These are phyloP conservation scores for Aphodius sticticus DNA, from an alignment of 2,888 invertebrate genomes.

Conservation along the genomic window DNA sequence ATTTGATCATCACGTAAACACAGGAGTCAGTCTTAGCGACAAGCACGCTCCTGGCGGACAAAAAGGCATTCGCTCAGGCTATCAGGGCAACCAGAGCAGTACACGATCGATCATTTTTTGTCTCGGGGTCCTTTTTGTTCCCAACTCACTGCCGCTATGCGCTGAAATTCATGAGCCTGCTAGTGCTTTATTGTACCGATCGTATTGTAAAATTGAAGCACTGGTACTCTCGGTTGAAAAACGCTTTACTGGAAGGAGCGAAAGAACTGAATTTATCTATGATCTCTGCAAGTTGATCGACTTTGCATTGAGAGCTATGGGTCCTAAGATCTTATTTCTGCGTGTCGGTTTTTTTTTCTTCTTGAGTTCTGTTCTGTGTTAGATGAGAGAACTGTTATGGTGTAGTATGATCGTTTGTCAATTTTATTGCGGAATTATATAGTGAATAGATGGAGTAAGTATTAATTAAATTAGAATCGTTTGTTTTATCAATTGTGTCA, in stretches of 20 bases:
- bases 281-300: background rate
- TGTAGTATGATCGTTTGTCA: background rate
- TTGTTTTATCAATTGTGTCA: no score
- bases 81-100: background rate
- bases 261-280: background rate
- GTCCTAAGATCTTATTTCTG: background rate
- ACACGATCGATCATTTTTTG: background rate
- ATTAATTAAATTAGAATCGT: no score
- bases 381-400: background rate
- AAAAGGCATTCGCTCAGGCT: background rate
- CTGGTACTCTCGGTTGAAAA: background rate
- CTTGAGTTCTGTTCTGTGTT: background rate
- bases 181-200: background rate
- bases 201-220: background rate
- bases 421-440: background rate
- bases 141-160: background rate
- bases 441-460: background rate
- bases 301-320: background rate
- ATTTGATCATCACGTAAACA: no score
- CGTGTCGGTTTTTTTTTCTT: background rate
- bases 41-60: background rate
- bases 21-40: background rate
- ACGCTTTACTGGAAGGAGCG: background rate
- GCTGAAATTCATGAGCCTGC: conserved; percentile 4
- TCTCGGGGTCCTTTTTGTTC: background rate